Conservation (phyloP, 2,797 vertebrate species). For the Schizopygopsis malacanthus region DNA sequence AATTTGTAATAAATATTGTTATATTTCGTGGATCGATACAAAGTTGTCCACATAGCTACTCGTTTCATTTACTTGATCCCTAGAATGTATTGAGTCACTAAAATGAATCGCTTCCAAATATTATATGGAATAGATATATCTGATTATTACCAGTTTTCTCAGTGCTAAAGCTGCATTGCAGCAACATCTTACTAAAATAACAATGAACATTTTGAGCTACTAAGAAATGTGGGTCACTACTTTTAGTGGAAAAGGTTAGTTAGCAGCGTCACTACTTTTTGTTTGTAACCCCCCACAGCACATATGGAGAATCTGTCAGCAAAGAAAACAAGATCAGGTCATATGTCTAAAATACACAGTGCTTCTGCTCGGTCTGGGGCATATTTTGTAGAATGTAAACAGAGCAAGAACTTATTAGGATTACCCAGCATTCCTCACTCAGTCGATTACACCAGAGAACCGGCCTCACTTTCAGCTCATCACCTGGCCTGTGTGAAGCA, state of each 20-base stretch:
- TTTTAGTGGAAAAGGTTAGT: neutral
- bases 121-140: neutral
- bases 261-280: neutral
- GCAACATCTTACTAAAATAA: neutral
- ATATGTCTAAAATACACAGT: slow-evolving; percentile 7
- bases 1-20: neutral
- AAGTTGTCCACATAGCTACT: neutral
- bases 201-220: neutral
- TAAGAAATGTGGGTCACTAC: neutral
- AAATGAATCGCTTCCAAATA: neutral
- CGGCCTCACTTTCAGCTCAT: neutral
- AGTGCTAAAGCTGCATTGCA: neutral
- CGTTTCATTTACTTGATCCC: neutral
- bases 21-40: neutral
- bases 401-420: slow-evolving; percentile 28
- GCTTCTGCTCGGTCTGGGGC: slow-evolving; percentile 10
- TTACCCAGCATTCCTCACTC: slow-evolving; percentile 10
- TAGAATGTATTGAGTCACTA: neutral
- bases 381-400: slow-evolving; percentile 17
- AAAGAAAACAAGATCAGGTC: slow-evolving; percentile 10
- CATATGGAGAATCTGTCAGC: slow-evolving; percentile 16
- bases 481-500: neutral
- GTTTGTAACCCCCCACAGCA: neutral
- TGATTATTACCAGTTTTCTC: neutral
- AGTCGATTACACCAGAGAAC: slow-evolving; percentile 4